Percentiles rank a stretch among this genome's conserved stretches.
Conservation (phyloP, 2,113 vertebrate species). For the Colaptes auratus region DNA sequence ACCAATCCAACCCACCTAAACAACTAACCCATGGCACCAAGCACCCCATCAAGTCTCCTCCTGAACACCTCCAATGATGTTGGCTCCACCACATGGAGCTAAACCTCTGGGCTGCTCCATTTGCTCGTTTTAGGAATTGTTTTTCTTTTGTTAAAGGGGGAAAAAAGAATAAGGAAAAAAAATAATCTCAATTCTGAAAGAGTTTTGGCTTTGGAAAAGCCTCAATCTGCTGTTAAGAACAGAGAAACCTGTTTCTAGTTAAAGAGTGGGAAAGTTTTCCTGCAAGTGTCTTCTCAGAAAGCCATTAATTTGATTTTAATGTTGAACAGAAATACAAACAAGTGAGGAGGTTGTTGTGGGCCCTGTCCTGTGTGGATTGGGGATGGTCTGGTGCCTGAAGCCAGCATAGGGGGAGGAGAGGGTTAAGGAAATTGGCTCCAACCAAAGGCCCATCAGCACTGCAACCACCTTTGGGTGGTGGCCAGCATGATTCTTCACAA, state of each 20-base stretch:
- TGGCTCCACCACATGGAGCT: too few species aligned
- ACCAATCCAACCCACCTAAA: too few species aligned
- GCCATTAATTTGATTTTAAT: background rate
- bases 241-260: background rate
- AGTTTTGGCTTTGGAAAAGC: background rate
- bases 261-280: conserved; percentile 7
- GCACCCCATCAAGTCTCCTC: too few species aligned
- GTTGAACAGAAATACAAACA: background rate
- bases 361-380: background rate
- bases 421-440: background rate
- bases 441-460: background rate
- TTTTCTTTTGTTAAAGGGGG: background rate
- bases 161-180: background rate
- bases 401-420: background rate
- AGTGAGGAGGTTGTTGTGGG: background rate
- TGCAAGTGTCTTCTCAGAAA: background rate
- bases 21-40: too few species aligned
- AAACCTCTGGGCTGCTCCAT: background rate
- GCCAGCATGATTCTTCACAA: background rate
- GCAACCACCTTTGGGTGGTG: background rate
- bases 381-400: background rate
- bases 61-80: too few species aligned
- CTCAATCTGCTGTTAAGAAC: fast-evolving
- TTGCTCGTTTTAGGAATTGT: background rate
- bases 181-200: background rate